Base-by-base conservation (phyloP, 2,113 vertebrate genomes). In the Dipodomys ordii region DNA sequence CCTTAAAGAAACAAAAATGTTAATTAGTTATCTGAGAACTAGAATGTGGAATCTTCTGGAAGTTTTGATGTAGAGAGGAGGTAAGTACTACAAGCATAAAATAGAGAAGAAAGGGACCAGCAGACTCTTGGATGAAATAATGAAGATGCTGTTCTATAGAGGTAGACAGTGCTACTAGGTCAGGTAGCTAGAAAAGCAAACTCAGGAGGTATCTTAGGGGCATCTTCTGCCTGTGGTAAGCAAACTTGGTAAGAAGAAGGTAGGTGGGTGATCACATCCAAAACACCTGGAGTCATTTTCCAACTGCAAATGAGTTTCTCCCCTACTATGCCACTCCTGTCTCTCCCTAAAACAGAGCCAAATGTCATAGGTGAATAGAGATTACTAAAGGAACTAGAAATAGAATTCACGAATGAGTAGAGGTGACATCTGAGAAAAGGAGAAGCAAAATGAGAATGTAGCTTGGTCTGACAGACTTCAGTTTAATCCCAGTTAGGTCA, bases 101-200 rank as follows among this genome's bases (percentile, higher is more conserved):
- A 20, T 39, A 49, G 77, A 81, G 19, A n/a, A 53, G 81, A 84
- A 67, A 4, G 30, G 60, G 71, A 44, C 23, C 65, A 20, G 28
- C 9, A 79, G 76, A 16, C 9, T 10, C 27, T 18, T 0, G 9
- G 30, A 7, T 15, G 64, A 46, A 30, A 19, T 3, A 79, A 83
- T 3, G 35, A n/a, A 74, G 65, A 57, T 1, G 39, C 53, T 20
- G 2, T 39, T 62, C 32, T 4, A 2, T 27, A 0, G 3, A 72
- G 73, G 23, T 9, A 1, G 46, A 65, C 15, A 27, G 57, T 72
- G 2, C 7, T 4, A 2, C 49, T 22, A 0, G 16, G 53, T 8
- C 2, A 1, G 0, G 19, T 73, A 68, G 16, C 32, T 9, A 4
- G 9, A 71, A 32, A 73, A 79, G 53, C 2, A 6, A 32, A 39